Evolutionary conservation across 2,113 vertebrate genomes (phyloP), one percentile per base, ranked within the genome.

Genomic region (Heliornis fulica): DNA sequence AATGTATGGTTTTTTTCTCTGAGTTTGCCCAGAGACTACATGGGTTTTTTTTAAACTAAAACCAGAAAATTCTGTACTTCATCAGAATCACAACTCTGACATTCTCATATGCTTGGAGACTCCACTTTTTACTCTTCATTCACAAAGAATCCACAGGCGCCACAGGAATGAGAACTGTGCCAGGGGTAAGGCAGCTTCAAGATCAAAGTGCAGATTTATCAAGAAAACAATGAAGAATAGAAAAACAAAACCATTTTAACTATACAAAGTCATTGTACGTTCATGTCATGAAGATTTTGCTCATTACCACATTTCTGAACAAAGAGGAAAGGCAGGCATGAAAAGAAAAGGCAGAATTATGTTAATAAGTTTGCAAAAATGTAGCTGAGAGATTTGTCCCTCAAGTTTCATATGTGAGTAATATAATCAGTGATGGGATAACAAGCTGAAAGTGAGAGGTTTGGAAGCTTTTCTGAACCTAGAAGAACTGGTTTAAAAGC

Each of bases 131-230:
- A 29, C 23, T 84, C 18, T 72, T 75, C 32, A 78, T 96, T 93
- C 85, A 90, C 72, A 66, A 83, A 63, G 46, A 83, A 94, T 72
- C 45, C 71, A 57, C 53, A 87, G 56, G 51, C 14, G 0, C 29
- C 43, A 56, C 41, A 0, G 0, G 65, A 83, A 82, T 0, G 1
- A 93, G 41, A 79, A 20, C 38, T 70, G 28, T 84, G 72, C 65
- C 82, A 83, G 40, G 34, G 71, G 8, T 63, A 91, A 93, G 51
- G 34, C 79, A 82, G 54, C 88, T 90, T 96, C 76, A 87, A 80
- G 85, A 88, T 95, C 91, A 94, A 95, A 96, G 79, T 69, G 59
- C 36, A 81, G 50, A 76, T 87, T 97, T 96, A 93, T 83, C 76
- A 90, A 66, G 83, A 88, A 95, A 95, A 96, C 87, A 92, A 69